Conservation (phyloP, 2,113 vertebrate genomes). For the Steatornis caripensis region DNA sequence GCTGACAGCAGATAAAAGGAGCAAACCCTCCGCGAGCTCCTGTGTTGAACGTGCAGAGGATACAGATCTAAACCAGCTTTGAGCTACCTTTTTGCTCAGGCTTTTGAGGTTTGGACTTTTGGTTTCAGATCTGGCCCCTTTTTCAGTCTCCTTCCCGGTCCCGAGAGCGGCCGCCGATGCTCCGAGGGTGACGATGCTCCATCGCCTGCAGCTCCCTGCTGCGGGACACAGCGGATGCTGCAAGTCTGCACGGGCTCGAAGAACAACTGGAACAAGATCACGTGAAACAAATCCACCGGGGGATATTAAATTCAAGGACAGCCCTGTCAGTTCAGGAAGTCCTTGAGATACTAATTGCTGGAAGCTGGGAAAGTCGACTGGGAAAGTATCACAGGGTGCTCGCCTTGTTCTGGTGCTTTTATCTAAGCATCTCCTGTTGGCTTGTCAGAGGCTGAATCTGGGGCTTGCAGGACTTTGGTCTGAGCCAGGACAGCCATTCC, state of each 20-base stretch:
- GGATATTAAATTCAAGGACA: neutral
- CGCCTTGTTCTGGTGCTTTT: neutral
- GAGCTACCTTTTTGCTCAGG: neutral
- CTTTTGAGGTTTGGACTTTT: neutral
- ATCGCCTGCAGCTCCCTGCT: neutral
- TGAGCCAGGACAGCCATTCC: neutral
- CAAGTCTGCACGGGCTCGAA: neutral
- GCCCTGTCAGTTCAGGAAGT: neutral
- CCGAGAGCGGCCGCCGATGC: rapidly evolving
- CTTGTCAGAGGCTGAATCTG: neutral
- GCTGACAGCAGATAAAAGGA: neutral
- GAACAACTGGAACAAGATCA: neutral
- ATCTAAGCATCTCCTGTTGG: neutral
- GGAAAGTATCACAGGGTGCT: neutral
- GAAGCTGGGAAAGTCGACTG: conserved; percentile 37
- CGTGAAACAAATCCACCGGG: neutral
- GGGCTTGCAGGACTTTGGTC: neutral
- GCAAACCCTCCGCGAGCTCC: neutral
- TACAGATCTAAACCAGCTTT: neutral
- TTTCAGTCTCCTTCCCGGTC: neutral
- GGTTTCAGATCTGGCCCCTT: neutral
- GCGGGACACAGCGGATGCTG: neutral
- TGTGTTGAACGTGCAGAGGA: neutral
- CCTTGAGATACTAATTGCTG: neutral
- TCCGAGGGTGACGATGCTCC: neutral